Base-by-base conservation (phyloP, 2,797 vertebrate species). In the Muscicapa striata region DNA sequence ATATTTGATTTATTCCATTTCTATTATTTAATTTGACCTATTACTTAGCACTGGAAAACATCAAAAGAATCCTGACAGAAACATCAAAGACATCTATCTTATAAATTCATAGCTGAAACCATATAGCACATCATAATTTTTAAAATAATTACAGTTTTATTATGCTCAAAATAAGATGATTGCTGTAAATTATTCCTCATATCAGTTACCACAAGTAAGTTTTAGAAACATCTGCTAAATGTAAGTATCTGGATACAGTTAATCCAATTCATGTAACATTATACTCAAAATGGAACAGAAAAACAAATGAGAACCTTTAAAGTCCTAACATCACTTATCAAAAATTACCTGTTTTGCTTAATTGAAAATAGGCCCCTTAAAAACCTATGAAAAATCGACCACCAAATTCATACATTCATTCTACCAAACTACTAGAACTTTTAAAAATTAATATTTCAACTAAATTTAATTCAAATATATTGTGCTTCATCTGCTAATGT, bases 21-120 rank as follows among this genome's bases (percentile, higher is more conserved):
- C 82, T 93, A 63, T 94, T 96, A 91, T 84, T 93, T 91, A 91
- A 95, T 91, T 91, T 89, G 91, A 94, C 80, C 87, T 93, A 91
- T 67, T 96, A 94, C 89, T 94, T 94, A 78, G 85, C 54, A 90
- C 66, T 90, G 58, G n/a, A 88, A 96, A 88, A 94, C 93, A 94
- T 91, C 90, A 95, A 88, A 96, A 94, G 90, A 91, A 93, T 62
- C 51, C 80, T 86, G 85, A 91, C 43, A 93, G 83, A 94, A 94
- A 94, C 87, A 93, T 93, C 89, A 91, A 94, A 96, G 91, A 74
- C 94, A 94, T 73, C 84, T 83, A 88, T 84, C 76, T 86, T 76
- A 72, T 4, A 94, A 88, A 90, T 82, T 94, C 87, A 81, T 24
- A 78, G 87, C 52, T 70, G 59, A 94, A 89, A 88, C 69, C 59